Evolutionary conservation across 2,888 invertebrate species (phyloP).

Genomic region (Exephanes ischioxanthus): DNA sequence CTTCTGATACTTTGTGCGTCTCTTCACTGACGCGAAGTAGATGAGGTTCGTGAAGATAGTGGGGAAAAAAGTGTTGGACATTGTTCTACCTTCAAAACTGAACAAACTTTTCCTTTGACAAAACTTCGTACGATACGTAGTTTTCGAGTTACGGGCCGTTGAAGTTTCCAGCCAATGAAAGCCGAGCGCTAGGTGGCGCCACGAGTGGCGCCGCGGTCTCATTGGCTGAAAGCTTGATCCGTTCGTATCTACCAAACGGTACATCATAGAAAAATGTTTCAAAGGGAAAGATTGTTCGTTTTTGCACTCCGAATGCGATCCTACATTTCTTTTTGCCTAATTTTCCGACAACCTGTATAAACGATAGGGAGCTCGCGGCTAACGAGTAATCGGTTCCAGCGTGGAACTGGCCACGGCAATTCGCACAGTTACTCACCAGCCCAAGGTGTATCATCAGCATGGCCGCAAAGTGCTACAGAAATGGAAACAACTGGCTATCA

Average conservation of each 20-base stretch:
- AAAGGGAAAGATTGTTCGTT: background rate
- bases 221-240: too few species aligned
- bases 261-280: background rate
- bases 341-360: background rate
- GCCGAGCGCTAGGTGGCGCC: too few species aligned
- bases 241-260: too few species aligned
- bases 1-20: background rate
- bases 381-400: constrained; percentile 37
- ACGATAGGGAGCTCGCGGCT: constrained; percentile 39
- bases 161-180: too few species aligned
- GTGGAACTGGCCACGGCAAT: background rate
- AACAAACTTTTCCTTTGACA: too few species aligned
- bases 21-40: background rate
- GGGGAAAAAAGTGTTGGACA: too few species aligned
- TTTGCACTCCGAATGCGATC: background rate
- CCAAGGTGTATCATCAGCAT: constrained; percentile 8
- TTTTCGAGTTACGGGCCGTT: too few species aligned
- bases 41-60: too few species aligned
- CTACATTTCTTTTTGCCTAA: background rate
- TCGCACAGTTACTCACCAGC: constrained; percentile 11
- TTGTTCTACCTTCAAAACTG: too few species aligned
- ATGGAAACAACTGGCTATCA: constrained; percentile 36
- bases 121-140: too few species aligned
- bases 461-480: constrained; percentile 29
- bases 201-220: too few species aligned